phyloP scores from a whole-genome alignment of 2,888 invertebrate genomes.

The Maniola hyperantus region DNA sequence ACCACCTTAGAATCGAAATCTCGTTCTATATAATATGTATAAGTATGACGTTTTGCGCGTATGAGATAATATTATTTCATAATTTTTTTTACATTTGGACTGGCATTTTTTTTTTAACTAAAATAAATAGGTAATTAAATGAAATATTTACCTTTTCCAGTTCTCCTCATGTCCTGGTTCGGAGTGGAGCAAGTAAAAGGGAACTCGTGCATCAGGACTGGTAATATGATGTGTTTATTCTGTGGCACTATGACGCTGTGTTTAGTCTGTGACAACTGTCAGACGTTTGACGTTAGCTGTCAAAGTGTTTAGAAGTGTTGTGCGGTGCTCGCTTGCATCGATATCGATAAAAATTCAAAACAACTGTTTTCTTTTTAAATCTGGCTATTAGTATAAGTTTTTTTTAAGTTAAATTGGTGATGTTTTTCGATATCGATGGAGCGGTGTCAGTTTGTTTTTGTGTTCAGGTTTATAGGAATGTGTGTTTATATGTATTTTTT shows the following conservation, averaged over 20 bases:
- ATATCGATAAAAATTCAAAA: constrained; percentile 40
- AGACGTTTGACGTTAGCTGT: constrained; percentile 46
- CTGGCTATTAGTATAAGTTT: not conserved
- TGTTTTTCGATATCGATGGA: constrained; percentile 38
- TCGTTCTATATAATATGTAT: too few relatives aligned
- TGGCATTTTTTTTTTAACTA: too few relatives aligned
- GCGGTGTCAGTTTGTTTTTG: constrained; percentile 49
- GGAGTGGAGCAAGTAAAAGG: constrained; percentile 77
- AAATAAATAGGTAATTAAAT: not conserved
- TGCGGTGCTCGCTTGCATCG: constrained; percentile 35
- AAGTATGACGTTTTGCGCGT: too few relatives aligned
- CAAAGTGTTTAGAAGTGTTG: constrained; percentile 53
- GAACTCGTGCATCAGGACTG: constrained; percentile 79
- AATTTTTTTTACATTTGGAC: too few relatives aligned
- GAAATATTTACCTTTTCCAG: constrained; percentile 56
- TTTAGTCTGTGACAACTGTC: constrained; percentile 37
- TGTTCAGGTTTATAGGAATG: constrained; percentile 79
- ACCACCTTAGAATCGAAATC: too few relatives aligned
- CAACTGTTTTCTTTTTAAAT: not conserved
- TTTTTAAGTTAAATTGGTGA: not conserved
- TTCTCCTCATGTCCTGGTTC: constrained; percentile 81
- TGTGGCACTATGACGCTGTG: constrained; percentile 36
- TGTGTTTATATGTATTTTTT: constrained; percentile 59
- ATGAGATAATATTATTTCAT: too few relatives aligned
- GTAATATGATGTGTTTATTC: constrained; percentile 58